A percentile compares a stretch with the other conserved stretches of the same genome.
phyloP scores from a whole-genome alignment of 2,797 vertebrate species.

The Anguilla marmorata region DNA sequence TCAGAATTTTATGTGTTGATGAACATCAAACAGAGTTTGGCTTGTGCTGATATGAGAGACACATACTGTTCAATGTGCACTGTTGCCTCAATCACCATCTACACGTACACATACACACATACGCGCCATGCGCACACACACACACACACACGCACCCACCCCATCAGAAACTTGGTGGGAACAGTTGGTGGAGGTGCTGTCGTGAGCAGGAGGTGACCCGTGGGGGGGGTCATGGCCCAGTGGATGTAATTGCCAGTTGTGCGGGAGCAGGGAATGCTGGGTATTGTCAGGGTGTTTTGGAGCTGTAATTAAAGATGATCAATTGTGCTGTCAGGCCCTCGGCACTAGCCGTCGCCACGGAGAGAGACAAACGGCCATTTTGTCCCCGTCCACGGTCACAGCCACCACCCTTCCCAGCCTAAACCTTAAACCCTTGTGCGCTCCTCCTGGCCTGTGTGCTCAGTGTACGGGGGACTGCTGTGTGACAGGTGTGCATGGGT shows the following conservation, averaged over 20 bases:
- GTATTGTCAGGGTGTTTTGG: constrained; percentile 62
- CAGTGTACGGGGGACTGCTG: background rate
- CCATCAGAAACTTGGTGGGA: no score
- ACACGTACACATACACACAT: background rate
- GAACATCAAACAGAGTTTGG: background rate
- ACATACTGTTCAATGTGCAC: background rate
- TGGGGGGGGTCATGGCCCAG: constrained; percentile 57
- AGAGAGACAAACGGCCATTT: constrained; percentile 50
- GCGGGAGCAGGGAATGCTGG: constrained; percentile 54
- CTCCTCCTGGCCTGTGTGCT: constrained; percentile 20
- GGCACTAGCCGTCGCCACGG: constrained; percentile 54
- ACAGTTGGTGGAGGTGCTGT: background rate
- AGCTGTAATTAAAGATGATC: constrained; percentile 77
- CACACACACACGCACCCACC: background rate
- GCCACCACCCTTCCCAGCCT: background rate
- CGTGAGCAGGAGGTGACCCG: background rate
- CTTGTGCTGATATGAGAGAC: background rate
- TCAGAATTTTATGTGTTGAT: background rate
- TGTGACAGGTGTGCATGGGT: background rate
- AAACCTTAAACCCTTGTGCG: background rate
- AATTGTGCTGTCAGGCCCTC: constrained; percentile 67
- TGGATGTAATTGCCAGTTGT: constrained; percentile 63
- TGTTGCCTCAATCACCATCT: background rate
- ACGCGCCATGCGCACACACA: background rate
- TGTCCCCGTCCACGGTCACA: background rate